A percentile compares a stretch with the other conserved stretches of the same genome.
Conservation (phyloP, 2,113 vertebrate species). For the Alouatta palliata region DNA sequence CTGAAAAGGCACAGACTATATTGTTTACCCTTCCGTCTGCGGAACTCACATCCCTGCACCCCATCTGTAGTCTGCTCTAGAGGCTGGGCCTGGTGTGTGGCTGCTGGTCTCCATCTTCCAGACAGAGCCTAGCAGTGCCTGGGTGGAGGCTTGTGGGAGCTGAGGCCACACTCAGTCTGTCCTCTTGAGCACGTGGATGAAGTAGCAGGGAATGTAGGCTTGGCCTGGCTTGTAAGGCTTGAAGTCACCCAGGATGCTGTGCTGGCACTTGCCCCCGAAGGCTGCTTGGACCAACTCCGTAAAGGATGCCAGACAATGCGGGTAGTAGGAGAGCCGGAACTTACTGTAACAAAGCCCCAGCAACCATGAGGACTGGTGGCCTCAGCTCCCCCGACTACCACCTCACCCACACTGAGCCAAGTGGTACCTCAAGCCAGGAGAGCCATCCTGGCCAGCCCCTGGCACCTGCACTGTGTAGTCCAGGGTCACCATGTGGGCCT, state of each 20-base stretch:
- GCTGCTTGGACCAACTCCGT: slow-evolving; percentile 88
- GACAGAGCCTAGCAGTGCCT: neutral
- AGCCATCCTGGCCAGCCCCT: slow-evolving; percentile 67
- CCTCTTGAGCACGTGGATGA: slow-evolving; percentile 96
- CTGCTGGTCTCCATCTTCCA: neutral
- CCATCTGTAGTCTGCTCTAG: neutral
- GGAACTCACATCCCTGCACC: neutral
- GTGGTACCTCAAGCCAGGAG: slow-evolving; percentile 90
- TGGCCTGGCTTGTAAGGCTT: slow-evolving; percentile 88
- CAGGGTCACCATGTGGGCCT: slow-evolving; percentile 97
- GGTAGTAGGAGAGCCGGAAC: slow-evolving; percentile 97
- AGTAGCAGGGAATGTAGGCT: slow-evolving; percentile 91
- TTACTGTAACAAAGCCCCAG: slow-evolving; percentile 85
- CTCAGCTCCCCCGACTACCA: neutral
- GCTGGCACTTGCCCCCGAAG: slow-evolving; percentile 91
- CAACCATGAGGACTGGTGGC: fast-evolving
- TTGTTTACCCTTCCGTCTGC: neutral
- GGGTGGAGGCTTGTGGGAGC: neutral
- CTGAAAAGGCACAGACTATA: slow-evolving; percentile 49
- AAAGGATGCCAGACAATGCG: slow-evolving; percentile 93
- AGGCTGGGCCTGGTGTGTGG: neutral
- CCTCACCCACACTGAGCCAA: neutral
- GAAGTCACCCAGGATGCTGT: slow-evolving; percentile 94
- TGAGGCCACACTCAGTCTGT: slow-evolving; percentile 77
- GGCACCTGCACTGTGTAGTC: slow-evolving; percentile 96